phyloP scores from a whole-genome alignment of 2,888 invertebrate genomes.

The Chydorus sphaericus region DNA sequence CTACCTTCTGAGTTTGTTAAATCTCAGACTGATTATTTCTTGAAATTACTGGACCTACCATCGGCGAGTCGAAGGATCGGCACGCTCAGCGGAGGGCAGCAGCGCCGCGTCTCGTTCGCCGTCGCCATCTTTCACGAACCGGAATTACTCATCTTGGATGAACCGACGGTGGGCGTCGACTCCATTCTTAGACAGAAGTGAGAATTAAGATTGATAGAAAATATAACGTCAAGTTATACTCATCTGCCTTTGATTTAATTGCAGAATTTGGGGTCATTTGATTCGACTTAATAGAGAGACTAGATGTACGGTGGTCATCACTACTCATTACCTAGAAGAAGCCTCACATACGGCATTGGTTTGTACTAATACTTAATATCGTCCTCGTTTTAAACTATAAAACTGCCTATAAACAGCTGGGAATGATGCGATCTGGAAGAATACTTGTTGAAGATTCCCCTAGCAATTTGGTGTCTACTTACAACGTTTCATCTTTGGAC shows the following conservation, averaged over 20 bases:
- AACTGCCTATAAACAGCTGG: constrained; percentile 48
- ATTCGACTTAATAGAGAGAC: constrained; percentile 24
- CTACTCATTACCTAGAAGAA: constrained; percentile 34
- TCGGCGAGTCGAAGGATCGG: constrained; percentile 65
- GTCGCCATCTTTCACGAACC: constrained; percentile 87
- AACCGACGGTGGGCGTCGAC: constrained; percentile 86
- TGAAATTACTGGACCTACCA: constrained; percentile 81
- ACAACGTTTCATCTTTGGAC: constrained; percentile 69
- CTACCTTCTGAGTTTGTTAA: constrained; percentile 70
- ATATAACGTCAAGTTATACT: too few relatives aligned
- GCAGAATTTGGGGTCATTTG: constrained; percentile 30
- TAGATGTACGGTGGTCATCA: constrained; percentile 30
- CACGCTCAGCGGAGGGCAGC: constrained; percentile 77
- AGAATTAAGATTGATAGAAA: too few relatives aligned
- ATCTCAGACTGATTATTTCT: constrained; percentile 65
- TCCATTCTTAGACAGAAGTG: constrained; percentile 72
- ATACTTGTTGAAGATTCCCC: constrained; percentile 83
- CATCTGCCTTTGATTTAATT: too few relatives aligned
- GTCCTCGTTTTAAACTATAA: too few relatives aligned
- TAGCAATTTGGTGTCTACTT: constrained; percentile 57
- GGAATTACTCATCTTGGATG: constrained; percentile 75
- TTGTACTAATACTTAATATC: too few relatives aligned
- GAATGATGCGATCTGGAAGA: constrained; percentile 81
- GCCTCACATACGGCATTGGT: constrained; percentile 22
- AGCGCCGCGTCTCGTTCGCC: constrained; percentile 78